phyloP scores from a whole-genome alignment of 2,113 vertebrate genomes.

The Cololabis saira region DNA sequence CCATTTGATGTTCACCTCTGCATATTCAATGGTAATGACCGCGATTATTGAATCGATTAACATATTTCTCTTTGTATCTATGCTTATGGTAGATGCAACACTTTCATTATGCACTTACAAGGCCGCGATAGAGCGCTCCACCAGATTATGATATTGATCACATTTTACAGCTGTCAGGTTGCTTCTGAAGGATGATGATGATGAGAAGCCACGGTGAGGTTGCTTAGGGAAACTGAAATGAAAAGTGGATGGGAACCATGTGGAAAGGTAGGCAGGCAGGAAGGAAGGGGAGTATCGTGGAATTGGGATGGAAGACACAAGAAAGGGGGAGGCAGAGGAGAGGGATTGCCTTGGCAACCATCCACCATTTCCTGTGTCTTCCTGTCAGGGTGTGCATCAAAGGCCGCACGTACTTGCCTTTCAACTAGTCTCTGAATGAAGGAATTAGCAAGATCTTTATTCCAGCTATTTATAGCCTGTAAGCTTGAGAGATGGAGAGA shows the following conservation, averaged over 20 bases:
- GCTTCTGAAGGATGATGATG: background rate
- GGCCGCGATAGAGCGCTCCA: conserved; percentile 10
- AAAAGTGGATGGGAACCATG: conserved; percentile 2
- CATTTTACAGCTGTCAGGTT: conserved; percentile 16
- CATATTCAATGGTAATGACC: background rate
- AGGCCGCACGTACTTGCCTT: conserved; percentile 60
- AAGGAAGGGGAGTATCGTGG: background rate
- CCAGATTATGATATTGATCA: conserved; percentile 44
- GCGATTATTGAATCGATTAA: conserved; percentile 4
- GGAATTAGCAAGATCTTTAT: conserved; percentile 78
- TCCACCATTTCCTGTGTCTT: conserved; percentile 67
- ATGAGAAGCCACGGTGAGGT: conserved; percentile 12
- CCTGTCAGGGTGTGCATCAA: conserved; percentile 62
- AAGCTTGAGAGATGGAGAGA: conserved; percentile 42
- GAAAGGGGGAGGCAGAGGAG: background rate
- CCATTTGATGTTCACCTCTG: background rate
- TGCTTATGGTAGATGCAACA: background rate
- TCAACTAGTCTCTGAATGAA: conserved; percentile 77
- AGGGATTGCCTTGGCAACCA: conserved; percentile 66
- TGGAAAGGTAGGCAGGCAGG: background rate
- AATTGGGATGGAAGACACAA: conserved; percentile 26
- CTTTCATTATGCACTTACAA: conserved; percentile 28
- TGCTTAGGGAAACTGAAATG: conserved; percentile 1
- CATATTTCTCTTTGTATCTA: conserved; percentile 7
- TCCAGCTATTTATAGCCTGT: conserved; percentile 80